Base-by-base conservation (phyloP, 2,888 invertebrate genomes). In the Eumerus sabulonum region DNA sequence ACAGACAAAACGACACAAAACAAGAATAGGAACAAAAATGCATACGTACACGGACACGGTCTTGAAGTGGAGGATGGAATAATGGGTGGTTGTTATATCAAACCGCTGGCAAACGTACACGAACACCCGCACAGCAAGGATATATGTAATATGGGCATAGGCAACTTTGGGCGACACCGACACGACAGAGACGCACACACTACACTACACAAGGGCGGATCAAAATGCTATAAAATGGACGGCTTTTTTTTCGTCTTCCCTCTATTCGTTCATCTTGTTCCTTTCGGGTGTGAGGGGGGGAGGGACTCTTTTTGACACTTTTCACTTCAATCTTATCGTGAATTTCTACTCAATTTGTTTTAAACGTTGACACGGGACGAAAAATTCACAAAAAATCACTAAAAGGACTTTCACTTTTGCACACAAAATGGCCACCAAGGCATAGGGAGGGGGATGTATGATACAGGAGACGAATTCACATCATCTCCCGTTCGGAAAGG, bases 211-310 rank as follows among this genome's bases (percentile, higher is more conserved):
- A 67, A 73, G 81, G 81, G 76, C 76, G 63, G 76, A 79, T 63
- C 35, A 68, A 79, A 79, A 73, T 27, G 27, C 27, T 27, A 7
- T 73, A 79, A 74, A 79, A 79, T 79, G 79, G 79, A 79, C 85
- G 85, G 85, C 82, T 83, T 83, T 84, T 83, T 84, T 85, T 84
- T 84, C 27, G 3, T 27, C 27, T 27, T 27, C 27, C 27, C 7
- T 7, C 7, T 27, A 27, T 27, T 7, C 27, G 27, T 27, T 27
- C 7, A 27, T 27, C 27, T 7, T 27, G 27, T 27, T 4, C 27
- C 3, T 27, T 27, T 27, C 27, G 27, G 27, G 2, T 4, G 27
- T n/a, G n/a, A n/a, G n/a, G n/a, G n/a, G n/a, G n/a, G n/a, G n/a
- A n/a, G 84, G 85, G 85, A 85, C 82, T 79, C 50, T 53, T 54